Evolutionary conservation across 2,113 vertebrate genomes (phyloP).

Genomic region (Sorex fumeus): DNA sequence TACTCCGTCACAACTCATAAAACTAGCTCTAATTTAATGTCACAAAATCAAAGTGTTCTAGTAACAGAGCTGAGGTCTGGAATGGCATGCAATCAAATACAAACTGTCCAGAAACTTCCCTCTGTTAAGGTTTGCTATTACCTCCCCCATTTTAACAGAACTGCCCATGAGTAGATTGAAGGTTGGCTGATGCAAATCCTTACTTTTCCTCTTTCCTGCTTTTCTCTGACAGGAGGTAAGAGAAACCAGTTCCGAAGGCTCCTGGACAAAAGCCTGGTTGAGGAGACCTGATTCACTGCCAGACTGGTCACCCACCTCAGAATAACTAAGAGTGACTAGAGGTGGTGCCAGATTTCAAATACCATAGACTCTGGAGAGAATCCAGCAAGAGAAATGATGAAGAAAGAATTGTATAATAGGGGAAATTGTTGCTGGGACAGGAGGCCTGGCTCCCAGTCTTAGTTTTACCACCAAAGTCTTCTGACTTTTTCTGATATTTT

Average conservation of each 20-base stretch:
- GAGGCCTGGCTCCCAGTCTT: background rate
- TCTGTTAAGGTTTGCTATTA: conserved; percentile 31
- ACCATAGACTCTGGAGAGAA: background rate
- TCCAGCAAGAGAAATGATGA: background rate
- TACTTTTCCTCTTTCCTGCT: background rate
- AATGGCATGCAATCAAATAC: background rate
- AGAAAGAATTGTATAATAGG: background rate
- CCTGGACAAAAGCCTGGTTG: background rate
- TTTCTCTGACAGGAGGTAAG: background rate
- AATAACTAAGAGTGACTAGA: conserved; percentile 29
- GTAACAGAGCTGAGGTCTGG: background rate
- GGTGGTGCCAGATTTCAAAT: background rate
- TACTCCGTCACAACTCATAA: background rate
- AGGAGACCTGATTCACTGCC: conserved; percentile 18
- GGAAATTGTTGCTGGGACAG: background rate
- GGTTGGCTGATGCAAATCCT: background rate
- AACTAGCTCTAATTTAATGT: background rate
- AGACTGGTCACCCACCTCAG: conserved; percentile 3
- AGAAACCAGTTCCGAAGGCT: background rate
- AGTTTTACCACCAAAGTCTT: conserved; percentile 25
- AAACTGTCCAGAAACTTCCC: conserved; percentile 22
- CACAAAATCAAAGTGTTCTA: background rate
- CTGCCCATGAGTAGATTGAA: background rate
- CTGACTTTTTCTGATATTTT: background rate
- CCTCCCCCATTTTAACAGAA: background rate